Evolutionary conservation across 2,888 invertebrate genomes (phyloP), one percentile per base, ranked within the genome.

Genomic region (Ligdia adustata): DNA sequence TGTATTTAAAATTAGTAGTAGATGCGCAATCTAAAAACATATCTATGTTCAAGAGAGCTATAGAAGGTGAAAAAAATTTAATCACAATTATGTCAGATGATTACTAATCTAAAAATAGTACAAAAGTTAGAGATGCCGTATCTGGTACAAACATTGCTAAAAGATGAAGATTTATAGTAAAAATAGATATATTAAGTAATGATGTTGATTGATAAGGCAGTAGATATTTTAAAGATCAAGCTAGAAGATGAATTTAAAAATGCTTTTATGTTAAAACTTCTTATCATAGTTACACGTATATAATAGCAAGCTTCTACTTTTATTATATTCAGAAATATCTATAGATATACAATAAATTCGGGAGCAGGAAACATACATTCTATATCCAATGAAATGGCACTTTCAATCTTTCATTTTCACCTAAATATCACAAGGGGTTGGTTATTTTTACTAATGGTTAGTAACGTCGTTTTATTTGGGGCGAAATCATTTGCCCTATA

Each of bases 371-470:
- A 42, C 44, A 50, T 49, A 56, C 46, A 55, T 53, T 48, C 60
- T 56, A 52, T 57, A 43, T 57, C 11, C 58, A 59, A 66, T 61
- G 66, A 69, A 72, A 83, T 82, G 80, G 83, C 84, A 84, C 83
- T 80, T 69, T 67, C 60, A 72, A 73, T 72, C 69, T 77, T 75
- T 71, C 66, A 72, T 70, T 72, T 72, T 76, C 64, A 64, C 72
- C 57, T 71, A 73, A 59, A 66, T 84, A 87, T 84, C 84, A 87
- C 84, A 85, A 75, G 63, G 67, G 66, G 64, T 61, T 55, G 39
- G 49, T 55, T 49, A 33, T 60, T 64, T 57, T 56, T 55, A 52
- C 51, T 42, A 35, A 33, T 41, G 34, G 32, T 57, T 63, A 62
- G 58, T 35, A 37, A 45, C 29, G 13, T 50, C 34, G 28, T 45